Conservation (phyloP, 2,888 invertebrate genomes). For the Germaria angustata region DNA sequence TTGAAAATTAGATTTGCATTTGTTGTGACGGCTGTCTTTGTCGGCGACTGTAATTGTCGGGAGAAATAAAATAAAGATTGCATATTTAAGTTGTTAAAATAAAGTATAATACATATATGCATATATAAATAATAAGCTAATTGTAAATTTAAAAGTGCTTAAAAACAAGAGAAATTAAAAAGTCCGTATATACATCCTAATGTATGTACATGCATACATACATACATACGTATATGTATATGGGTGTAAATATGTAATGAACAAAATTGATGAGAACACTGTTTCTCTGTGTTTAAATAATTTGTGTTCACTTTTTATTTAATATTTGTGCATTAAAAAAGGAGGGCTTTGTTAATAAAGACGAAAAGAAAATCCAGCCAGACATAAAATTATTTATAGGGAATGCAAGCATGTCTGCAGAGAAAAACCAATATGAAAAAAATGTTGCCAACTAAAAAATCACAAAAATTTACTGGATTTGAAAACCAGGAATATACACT, state of each 20-base stretch:
- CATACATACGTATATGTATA: not conserved
- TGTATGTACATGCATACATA: not conserved
- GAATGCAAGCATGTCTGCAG: slow-evolving; percentile 40
- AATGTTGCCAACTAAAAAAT: slow-evolving; percentile 36
- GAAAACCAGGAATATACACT: not conserved
- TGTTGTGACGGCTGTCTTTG: slow-evolving; percentile 22
- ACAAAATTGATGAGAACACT: not conserved
- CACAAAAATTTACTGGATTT: not conserved
- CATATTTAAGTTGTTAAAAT: slow-evolving; percentile 21
- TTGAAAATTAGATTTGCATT: slow-evolving; percentile 50
- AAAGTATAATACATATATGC: not conserved
- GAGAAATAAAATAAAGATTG: slow-evolving; percentile 18
- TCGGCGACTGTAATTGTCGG: slow-evolving; percentile 29
- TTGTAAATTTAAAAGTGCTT: slow-evolving; percentile 1
- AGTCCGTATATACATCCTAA: not conserved
- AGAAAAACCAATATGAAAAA: slow-evolving; percentile 29
- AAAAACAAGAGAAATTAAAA: not conserved
- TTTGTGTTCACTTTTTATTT: slow-evolving; percentile 32
- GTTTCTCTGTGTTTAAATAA: not conserved
- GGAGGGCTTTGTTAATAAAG: slow-evolving; percentile 32
- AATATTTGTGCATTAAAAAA: slow-evolving; percentile 47
- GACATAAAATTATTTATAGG: slow-evolving; percentile 25
- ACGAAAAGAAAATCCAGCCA: slow-evolving; percentile 1
- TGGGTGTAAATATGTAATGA: not conserved
- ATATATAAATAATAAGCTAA: not conserved